Base-by-base conservation (phyloP, 2,888 invertebrate species). In the Antheraea assamensis region DNA sequence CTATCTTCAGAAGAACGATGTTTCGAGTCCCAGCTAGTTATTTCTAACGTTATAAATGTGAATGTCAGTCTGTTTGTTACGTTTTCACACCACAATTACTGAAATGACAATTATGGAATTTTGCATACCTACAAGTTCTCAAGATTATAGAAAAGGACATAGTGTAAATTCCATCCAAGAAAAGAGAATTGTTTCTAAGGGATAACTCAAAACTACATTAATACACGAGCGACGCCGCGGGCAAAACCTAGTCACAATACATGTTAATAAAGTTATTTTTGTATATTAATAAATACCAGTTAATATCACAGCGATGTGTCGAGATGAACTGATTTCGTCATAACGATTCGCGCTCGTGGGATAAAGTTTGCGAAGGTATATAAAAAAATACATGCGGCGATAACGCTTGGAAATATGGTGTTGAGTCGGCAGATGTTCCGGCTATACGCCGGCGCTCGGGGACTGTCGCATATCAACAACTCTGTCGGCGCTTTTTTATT, bases 261-360 rank as follows among this genome's bases (percentile, higher is more conserved):
- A 30, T 64, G 17, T 86, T 85, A 83, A 77, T 83, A 83, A 85
- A 86, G 85, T 85, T 81, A 79, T 82, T 77, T 78, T 76, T 78
- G 78, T 79, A 30, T 30, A 30, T 81, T 75, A 74, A 77, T 79
- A 79, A 66, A 78, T 71, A 74, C 71, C 75, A 74, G 77, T 79
- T 74, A 78, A 80, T 68, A 75, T 79, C 76, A 77, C 52, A 35
- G 24, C 66, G 78, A 78, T 78, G 21, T 75, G 72, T 24, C 75
- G 75, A 78, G 78, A 79, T 74, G 77, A 79, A 77, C 76, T 76
- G 76, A 82, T 81, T 82, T 78, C 80, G 75, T 79, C 79, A 79
- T 77, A 82, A 77, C 75, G 82, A 82, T 82, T 42, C 10, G 70
- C 75, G 81, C 80, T 82, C 72, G 72, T 52, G 66, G 74, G 80